These are phyloP conservation scores for Prionailurus viverrinus DNA, from an alignment of 2,113 vertebrate genomes.

Conservation along the genomic window DNA sequence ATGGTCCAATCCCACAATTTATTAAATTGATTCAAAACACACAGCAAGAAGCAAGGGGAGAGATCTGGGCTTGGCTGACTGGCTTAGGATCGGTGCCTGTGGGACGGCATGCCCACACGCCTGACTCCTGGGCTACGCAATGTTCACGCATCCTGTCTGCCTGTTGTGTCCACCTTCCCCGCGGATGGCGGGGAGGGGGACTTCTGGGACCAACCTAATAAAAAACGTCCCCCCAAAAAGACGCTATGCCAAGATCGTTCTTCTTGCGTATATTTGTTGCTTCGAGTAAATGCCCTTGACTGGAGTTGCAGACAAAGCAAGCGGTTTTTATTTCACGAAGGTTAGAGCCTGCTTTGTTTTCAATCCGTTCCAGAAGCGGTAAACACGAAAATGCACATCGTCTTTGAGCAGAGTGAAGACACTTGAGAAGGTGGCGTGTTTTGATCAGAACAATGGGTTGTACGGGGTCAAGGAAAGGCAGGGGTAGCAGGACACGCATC, in stretches of 20 bases:
- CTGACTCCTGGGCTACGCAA: fast-evolving
- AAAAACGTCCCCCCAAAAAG: neutral
- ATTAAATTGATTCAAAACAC: neutral
- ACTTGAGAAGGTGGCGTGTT: neutral
- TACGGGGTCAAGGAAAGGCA: neutral
- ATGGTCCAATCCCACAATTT: neutral
- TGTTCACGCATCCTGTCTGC: fast-evolving
- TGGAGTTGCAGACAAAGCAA: neutral
- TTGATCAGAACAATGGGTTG: neutral
- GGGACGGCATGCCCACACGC: neutral
- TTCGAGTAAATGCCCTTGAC: neutral
- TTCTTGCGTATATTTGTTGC: neutral
- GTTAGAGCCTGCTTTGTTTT: neutral
- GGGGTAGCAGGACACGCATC: fast-evolving
- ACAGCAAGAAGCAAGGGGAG: neutral
- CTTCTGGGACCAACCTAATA: neutral
- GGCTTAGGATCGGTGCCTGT: neutral
- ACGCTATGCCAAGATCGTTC: neutral
- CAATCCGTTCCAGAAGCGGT: neutral
- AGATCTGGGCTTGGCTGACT: neutral
- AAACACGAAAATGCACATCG: neutral
- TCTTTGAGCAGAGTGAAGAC: neutral
- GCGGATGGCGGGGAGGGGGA: neutral
- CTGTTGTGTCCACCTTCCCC: neutral
- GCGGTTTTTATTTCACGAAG: neutral